phyloP scores from a whole-genome alignment of 92 coral and sea anemone genomes.

The Meandrina meandrites region DNA sequence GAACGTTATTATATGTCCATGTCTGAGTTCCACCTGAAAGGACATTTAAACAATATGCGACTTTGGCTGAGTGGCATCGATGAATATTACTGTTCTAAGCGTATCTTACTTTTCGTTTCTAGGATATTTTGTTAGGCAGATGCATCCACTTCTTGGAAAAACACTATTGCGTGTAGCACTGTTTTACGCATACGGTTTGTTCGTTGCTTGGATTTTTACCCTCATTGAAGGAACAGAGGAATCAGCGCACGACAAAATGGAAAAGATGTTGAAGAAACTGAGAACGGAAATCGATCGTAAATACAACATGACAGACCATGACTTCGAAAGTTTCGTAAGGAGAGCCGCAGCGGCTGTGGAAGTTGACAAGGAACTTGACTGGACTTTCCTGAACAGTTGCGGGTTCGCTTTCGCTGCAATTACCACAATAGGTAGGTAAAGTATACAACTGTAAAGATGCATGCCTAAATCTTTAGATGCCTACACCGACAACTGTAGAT shows the following conservation, averaged over 20 bases:
- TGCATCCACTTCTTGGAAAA: slow-evolving; percentile 31
- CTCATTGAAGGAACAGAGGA: slow-evolving; percentile 52
- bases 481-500: too few relatives aligned
- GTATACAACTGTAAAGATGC: too few relatives aligned
- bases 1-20: too few relatives aligned
- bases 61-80: neutral
- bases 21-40: neutral
- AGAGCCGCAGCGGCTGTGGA: slow-evolving; percentile 31
- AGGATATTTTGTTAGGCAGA: neutral
- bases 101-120: neutral
- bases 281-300: slow-evolving; percentile 24
- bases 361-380: slow-evolving; percentile 41
- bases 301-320: slow-evolving; percentile 50
- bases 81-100: neutral
- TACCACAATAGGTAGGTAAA: slow-evolving; percentile 57
- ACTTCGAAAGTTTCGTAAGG: slow-evolving; percentile 42
- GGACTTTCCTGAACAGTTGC: slow-evolving; percentile 61
- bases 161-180: slow-evolving; percentile 5
- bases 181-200: slow-evolving; percentile 32
- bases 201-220: slow-evolving; percentile 55
- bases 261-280: slow-evolving; percentile 1
- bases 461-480: too few relatives aligned
- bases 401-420: slow-evolving; percentile 56
- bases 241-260: neutral
- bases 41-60: neutral